phyloP scores from a whole-genome alignment of 2,797 vertebrate species.

The Lacerta agilis region DNA sequence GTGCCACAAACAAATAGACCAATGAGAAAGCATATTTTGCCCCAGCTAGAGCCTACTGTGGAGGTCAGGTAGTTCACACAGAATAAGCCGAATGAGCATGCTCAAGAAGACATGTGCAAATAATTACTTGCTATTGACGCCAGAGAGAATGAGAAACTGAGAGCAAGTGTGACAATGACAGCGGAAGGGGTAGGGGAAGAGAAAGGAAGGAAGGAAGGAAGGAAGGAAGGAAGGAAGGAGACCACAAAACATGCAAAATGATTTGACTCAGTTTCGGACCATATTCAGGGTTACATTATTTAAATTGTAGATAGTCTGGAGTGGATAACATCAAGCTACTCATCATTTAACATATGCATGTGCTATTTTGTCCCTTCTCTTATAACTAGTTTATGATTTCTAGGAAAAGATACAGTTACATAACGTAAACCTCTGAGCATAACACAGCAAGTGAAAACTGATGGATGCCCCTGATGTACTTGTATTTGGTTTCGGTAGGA shows the following conservation, averaged over 20 bases:
- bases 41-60: not conserved
- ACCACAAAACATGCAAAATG: not conserved
- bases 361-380: not conserved
- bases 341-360: not conserved
- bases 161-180: not conserved
- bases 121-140: not conserved
- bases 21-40: not conserved
- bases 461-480: conserved; percentile 11
- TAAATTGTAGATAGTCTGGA: not conserved
- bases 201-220: not conserved
- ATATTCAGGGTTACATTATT: not conserved
- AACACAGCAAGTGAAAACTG: conserved; percentile 2
- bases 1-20: not conserved
- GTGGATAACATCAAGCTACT: not conserved
- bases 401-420: not conserved
- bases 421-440: not conserved
- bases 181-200: not conserved
- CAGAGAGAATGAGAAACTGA: not conserved
- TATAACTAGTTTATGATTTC: conserved; percentile 20
- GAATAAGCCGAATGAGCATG: not conserved
- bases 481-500: conserved; percentile 21
- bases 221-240: not conserved
- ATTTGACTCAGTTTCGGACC: not conserved
- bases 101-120: not conserved
- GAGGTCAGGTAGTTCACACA: not conserved